phyloP scores from a whole-genome alignment of 2,113 vertebrate genomes.

The Poicephalus meyeri region DNA sequence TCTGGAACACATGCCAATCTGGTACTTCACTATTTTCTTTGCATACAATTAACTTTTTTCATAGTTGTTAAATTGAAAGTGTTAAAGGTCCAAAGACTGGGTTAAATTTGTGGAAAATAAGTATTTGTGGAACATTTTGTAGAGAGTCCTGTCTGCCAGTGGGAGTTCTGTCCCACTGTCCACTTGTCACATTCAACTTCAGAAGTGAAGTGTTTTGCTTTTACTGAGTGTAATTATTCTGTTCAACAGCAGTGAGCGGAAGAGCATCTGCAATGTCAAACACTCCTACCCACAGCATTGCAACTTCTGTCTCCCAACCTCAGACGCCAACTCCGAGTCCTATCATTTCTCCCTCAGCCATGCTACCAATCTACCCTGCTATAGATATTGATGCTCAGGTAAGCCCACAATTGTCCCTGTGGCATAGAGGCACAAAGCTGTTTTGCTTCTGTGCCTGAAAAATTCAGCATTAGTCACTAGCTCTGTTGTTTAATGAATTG shows the following conservation, averaged over 20 bases:
- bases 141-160: background rate
- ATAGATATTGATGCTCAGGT: constrained; percentile 99
- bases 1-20: background rate
- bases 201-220: background rate
- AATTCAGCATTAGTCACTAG: background rate
- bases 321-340: constrained; percentile 89
- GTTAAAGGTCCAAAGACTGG: background rate
- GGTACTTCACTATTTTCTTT: background rate
- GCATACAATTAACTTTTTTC: background rate
- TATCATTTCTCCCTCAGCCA: constrained; percentile 92
- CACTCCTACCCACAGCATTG: constrained; percentile 88
- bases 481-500: background rate
- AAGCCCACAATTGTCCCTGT: constrained; percentile 41
- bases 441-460: background rate
- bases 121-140: background rate
- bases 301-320: constrained; percentile 90
- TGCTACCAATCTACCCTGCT: constrained; percentile 96
- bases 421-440: rapidly evolving
- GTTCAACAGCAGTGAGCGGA: constrained; percentile 93
- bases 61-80: background rate
- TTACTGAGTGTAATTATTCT: constrained; percentile 77
- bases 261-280: constrained; percentile 92
- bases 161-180: background rate
- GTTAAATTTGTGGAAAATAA: background rate
- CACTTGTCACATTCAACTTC: background rate